phyloP scores from a whole-genome alignment of 2,797 vertebrate genomes.

The Catamblyrhynchus diadema region DNA sequence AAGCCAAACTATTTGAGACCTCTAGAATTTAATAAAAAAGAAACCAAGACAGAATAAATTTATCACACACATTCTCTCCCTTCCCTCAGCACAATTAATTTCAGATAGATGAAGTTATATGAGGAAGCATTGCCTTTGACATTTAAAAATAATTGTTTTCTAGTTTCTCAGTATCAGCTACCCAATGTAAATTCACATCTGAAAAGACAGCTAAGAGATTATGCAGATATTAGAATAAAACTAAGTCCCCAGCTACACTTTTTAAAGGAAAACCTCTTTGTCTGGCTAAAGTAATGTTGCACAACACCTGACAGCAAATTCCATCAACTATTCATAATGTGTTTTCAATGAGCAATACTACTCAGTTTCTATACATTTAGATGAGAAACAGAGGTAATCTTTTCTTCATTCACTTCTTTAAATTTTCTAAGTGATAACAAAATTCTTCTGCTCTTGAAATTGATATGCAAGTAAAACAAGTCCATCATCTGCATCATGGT shows the following conservation, averaged over 20 bases:
- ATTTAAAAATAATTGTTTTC: neutral
- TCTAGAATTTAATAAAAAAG: neutral
- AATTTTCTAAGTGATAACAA: neutral
- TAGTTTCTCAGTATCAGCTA: neutral
- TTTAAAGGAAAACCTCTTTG: neutral
- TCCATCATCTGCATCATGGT: neutral
- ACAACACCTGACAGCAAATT: neutral
- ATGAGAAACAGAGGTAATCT: neutral
- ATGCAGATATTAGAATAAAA: neutral
- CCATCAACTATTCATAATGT: neutral
- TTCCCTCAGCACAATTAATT: neutral
- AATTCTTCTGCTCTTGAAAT: neutral
- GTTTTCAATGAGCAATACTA: neutral
- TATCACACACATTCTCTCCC: accelerated
- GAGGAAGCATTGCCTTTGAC: neutral
- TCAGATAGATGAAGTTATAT: neutral
- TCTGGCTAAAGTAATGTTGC: neutral
- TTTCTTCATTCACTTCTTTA: neutral
- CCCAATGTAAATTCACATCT: neutral
- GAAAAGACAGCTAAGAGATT: neutral
- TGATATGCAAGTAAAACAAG: neutral
- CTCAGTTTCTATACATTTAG: neutral
- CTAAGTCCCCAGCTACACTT: neutral
- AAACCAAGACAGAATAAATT: neutral
- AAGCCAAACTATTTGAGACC: neutral